Evolutionary conservation across 1,140 invertebrate genomes (phyloP), one percentile per base, ranked within the genome.

Genomic region (Calephelis nemesis): DNA sequence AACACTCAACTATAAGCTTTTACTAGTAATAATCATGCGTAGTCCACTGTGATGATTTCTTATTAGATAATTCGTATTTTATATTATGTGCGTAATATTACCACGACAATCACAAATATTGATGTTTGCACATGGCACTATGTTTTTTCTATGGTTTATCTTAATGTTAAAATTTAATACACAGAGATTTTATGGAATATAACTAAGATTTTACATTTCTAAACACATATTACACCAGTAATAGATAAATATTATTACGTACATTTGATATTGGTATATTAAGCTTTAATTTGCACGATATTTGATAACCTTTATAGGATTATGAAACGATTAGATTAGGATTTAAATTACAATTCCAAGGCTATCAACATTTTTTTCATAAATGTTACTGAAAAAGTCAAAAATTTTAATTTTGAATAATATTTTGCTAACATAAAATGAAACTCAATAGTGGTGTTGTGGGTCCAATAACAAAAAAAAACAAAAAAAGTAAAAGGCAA

Each of bases 21-120:
- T 19, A 19, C 52, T 54, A 54, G 30, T 11, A 13, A 52, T 19
- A 6, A 30, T 54, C 19, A 54, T 4, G 52, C 15, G 19, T 50
- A 50, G 74, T 73, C 79, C 74, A 78, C 71, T 84, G 73, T 77
- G 74, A 77, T 82, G 77, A 82, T 77, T 78, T 78, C 78, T 83
- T 87, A 87, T 68, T 47, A 64, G 72, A 76, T 87, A 86, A 86
- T 90, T 87, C 87, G 85, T 86, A 86, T 86, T 72, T 81, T 81
- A 77, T 77, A 81, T 78, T 76, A 80, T 88, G 85, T 90, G 87
- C 87, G 85, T 79, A 78, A 81, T 54, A 54, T 54, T 79, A 79
- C 79, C 62, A 68, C 67, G 58, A 70, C 62, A 66, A 67, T 70
- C 64, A 70, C 50, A 45, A 65, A 54, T 65, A 30, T 47, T 50